phyloP scores from a whole-genome alignment of 2,113 vertebrate species.

The Ifrita kowaldi region DNA sequence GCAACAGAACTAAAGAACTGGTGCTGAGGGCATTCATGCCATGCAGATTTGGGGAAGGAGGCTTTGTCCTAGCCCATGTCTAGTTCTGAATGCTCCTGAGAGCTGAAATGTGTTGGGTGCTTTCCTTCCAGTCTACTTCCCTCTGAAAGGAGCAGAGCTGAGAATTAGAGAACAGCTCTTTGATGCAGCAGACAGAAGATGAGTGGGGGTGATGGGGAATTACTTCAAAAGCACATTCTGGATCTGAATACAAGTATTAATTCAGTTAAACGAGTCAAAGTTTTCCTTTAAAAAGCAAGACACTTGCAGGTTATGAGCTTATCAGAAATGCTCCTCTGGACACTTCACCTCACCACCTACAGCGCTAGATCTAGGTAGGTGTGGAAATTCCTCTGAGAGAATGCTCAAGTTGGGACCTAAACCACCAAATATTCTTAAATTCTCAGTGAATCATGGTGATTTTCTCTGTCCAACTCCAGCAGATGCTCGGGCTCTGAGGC shows the following conservation, averaged over 20 bases:
- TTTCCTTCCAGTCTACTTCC: not conserved
- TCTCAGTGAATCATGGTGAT: not conserved
- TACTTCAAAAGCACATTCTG: not conserved
- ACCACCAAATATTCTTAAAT: not conserved
- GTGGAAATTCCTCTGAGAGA: not conserved
- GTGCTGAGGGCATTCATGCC: not conserved
- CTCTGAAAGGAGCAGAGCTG: not conserved
- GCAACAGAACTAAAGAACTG: not conserved
- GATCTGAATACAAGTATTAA: not conserved
- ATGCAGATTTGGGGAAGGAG: not conserved
- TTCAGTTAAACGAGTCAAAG: not conserved
- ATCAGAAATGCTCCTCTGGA: not conserved
- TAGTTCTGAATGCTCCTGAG: not conserved
- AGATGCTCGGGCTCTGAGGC: not conserved
- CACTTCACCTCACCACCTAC: not conserved
- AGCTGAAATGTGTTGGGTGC: not conserved
- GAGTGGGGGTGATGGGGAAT: not conserved
- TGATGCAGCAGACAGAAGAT: not conserved
- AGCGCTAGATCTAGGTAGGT: not conserved
- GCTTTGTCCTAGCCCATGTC: not conserved
- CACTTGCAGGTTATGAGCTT: not conserved
- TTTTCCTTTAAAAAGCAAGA: not conserved
- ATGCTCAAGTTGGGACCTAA: not conserved
- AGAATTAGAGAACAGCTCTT: not conserved
- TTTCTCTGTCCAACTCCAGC: not conserved